Base-by-base conservation (phyloP, 1,140 invertebrate species). In the Drosophila pectinifera region DNA sequence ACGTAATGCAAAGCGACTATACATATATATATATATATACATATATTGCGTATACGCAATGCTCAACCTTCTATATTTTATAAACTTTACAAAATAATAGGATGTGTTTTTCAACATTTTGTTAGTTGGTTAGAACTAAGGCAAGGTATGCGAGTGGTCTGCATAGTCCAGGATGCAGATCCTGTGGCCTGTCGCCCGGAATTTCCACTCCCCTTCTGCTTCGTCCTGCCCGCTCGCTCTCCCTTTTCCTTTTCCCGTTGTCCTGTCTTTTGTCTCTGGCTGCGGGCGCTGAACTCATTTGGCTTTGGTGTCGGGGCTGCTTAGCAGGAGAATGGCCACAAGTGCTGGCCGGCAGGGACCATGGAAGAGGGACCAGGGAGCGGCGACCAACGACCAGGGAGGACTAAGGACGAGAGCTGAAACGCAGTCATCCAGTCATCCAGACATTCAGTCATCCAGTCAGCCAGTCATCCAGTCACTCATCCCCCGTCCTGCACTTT, bases 271-370 rank as follows among this genome's bases (percentile, higher is more conserved):
- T 72, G 16, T 46, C 16, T 36, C 34, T 55, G 56, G 31, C 73
- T 72, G 46, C 62, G 82, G 69, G 59, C 79, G 62, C 75, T 79
- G 83, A 83, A 88, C 83, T 83, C 82, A 86, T 82, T 86, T 79
- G 82, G 75, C 69, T 64, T 72, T 88, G 83, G 82, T 82, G 82
- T 75, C 41, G 31, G 36, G 42, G 36, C 61, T 86, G 82, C 81
- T 84, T 69, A 77, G 82, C 73, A 73, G 55, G 45, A 78, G 78
- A 88, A 82, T 64, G 80, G 83, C 64, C 68, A 64, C 69, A 81
- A 85, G 73, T 81, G 74, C 68, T 59, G 77, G 77, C 54, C 38
- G 59, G 42, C 56, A 55, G 58, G 38, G 20, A 51, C 11, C 58
- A 28, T 36, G 42, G n/a, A 46, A 20, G 6, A 6, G 16, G 24